These are phyloP conservation scores for Drosophila persimilis DNA, from an alignment of 1,140 invertebrate genomes.

Conservation along the genomic window DNA sequence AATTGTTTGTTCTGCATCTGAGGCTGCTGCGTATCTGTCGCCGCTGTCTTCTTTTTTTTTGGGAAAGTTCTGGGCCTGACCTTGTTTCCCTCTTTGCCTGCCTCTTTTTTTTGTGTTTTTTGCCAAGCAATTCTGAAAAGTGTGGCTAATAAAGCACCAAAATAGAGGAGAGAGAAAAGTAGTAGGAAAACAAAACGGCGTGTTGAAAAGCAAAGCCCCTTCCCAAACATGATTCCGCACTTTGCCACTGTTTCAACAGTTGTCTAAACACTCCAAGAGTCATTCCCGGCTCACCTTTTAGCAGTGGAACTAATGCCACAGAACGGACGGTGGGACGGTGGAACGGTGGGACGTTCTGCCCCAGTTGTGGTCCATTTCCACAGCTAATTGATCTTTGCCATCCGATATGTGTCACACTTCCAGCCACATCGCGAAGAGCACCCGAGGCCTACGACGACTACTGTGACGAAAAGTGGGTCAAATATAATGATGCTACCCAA, in stretches of 20 bases:
- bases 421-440: not conserved
- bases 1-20: slow-evolving; percentile 66
- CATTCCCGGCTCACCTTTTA: slow-evolving; percentile 25
- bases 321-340: not conserved
- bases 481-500: slow-evolving; percentile 39
- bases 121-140: slow-evolving; percentile 55
- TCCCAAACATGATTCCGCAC: slow-evolving; percentile 51
- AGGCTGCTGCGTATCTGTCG: slow-evolving; percentile 21
- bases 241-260: slow-evolving; percentile 59
- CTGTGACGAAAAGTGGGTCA: slow-evolving; percentile 27
- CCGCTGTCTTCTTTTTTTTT: slow-evolving; percentile 32
- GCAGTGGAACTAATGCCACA: slow-evolving; percentile 28
- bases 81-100: slow-evolving; percentile 53
- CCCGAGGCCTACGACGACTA: not conserved
- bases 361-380: slow-evolving; percentile 37
- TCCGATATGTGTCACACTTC: slow-evolving; percentile 45
- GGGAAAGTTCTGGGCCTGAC: slow-evolving; percentile 73
- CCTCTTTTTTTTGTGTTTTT: slow-evolving; percentile 1
- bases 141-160: slow-evolving; percentile 63
- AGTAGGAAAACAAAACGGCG: slow-evolving; percentile 27
- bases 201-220: slow-evolving; percentile 23
- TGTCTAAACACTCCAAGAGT: slow-evolving; percentile 56
- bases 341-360: too few relatives aligned
- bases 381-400: slow-evolving; percentile 46
- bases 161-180: slow-evolving; percentile 20